Evolutionary conservation across 2,113 vertebrate genomes (phyloP), one percentile per base, ranked within the genome.

Genomic region (Cyphomyrus discorhynchus): DNA sequence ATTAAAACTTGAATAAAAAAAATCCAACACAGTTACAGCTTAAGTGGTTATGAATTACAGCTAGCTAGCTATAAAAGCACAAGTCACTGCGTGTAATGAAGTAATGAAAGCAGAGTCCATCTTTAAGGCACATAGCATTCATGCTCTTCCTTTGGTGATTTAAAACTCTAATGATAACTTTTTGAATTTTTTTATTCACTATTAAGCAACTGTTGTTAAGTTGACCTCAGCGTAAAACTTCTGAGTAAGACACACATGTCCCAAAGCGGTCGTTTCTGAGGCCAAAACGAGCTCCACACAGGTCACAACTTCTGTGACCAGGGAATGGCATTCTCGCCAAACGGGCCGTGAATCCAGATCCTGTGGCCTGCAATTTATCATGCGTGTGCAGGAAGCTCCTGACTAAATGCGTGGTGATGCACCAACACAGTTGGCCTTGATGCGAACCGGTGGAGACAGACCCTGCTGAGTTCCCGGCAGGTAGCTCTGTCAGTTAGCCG

Each of bases 331-430:
- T 52, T 84, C 21, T 47, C 80, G 21, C 62, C n/a, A 35, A 90
- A 58, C 88, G 89, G 90, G 89, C 87, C 24, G 3, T 39, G 88
- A 52, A 9, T 66, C n/a, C 52, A 56, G 90, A 89, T 91, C 89
- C 89, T 84, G 50, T 87, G 87, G 53, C 87, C 83, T 90, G 88
- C 90, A 39, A 89, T 89, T 89, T 84, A 91, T 92, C 47, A 86
- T 86, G 89, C 84, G 24, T 74, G 50, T 15, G 19, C 74, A 90
- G 89, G 89, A 89, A 90, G 89, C 66, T 90, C 88, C 24, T 4
- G 86, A 89, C 90, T 90, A 87, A 45, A 70, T 83, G 47, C 21
- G 21, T 83, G 27, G 66, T 19, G 66, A 58, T 84, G 35, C 50
- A 84, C 62, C 5, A 17, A 58, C 6, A 11, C 27, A 8, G 35